Percentiles rank a stretch among this genome's conserved stretches.
These are phyloP conservation scores for Alces alces DNA, from an alignment of 2,113 vertebrate genomes.

Conservation along the genomic window DNA sequence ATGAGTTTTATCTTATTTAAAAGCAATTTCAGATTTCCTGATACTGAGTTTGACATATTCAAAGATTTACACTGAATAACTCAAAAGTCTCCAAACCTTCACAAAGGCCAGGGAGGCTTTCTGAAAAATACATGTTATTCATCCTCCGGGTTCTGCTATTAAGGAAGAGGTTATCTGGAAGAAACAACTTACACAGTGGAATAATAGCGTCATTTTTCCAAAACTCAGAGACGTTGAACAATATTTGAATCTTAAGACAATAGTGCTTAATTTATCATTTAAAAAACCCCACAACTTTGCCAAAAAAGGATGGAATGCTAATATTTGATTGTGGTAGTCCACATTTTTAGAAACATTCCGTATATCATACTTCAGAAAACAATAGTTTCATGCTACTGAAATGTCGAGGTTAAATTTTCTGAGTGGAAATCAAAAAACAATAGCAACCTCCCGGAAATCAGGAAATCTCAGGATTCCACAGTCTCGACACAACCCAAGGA, in stretches of 20 bases:
- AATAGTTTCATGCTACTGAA: neutral
- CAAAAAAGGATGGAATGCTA: neutral
- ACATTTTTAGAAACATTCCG: neutral
- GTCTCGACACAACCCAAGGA: neutral
- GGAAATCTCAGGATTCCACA: neutral
- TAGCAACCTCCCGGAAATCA: neutral
- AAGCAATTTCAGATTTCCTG: neutral
- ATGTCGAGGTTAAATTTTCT: neutral
- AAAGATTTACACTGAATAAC: neutral
- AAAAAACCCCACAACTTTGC: neutral
- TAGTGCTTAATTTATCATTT: neutral
- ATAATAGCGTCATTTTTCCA: neutral
- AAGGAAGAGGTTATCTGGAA: neutral
- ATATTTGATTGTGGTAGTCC: neutral
- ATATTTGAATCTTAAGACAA: slow-evolving; percentile 20
- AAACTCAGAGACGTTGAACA: neutral
- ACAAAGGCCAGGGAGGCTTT: neutral
- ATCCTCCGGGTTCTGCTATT: neutral
- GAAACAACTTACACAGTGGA: neutral
- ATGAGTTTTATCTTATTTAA: neutral
- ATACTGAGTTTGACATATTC: neutral
- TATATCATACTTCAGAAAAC: neutral
- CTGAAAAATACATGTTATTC: neutral
- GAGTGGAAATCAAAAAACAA: neutral
- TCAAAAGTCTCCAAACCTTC: neutral